Evolutionary conservation across 2,888 invertebrate species (phyloP).

Genomic region (Muschampia plurimacula): DNA sequence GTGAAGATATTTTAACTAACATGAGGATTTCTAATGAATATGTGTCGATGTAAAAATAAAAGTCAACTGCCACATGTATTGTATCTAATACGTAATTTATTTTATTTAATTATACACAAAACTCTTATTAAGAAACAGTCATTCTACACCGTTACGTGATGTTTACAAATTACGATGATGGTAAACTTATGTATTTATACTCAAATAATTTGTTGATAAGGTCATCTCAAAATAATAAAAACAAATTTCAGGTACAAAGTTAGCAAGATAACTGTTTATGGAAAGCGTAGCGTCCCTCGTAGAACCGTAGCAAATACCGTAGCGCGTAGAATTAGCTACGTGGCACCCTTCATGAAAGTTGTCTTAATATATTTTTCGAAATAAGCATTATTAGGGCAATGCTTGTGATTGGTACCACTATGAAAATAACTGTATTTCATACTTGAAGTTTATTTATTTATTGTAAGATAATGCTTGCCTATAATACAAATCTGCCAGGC

Average conservation of each 20-base stretch:
- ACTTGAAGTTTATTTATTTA: neutral
- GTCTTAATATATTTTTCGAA: no score
- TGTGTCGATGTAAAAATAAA: constrained; percentile 42
- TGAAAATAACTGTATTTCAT: neutral
- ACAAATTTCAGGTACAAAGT: constrained; percentile 15
- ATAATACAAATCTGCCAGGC: neutral
- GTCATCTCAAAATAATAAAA: constrained; percentile 6
- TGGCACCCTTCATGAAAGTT: no score
- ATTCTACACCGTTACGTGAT: constrained; percentile 57
- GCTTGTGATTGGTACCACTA: neutral
- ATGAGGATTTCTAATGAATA: no score
- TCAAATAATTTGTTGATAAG: neutral
- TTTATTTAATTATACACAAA: constrained; percentile 68
- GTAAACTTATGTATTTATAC: constrained; percentile 70
- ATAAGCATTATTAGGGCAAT: no score
- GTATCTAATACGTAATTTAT: constrained; percentile 69
- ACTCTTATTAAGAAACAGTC: constrained; percentile 64
- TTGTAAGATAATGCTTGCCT: no score
- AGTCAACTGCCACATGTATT: constrained; percentile 48
- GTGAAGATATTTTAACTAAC: no score
- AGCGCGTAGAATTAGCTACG: neutral
- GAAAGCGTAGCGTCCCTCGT: constrained; percentile 4
- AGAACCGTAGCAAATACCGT: neutral
- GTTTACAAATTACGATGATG: constrained; percentile 59
- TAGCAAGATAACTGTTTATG: neutral